phyloP scores from a whole-genome alignment of 2,113 vertebrate species.

The Neomonachus schauinslandi region DNA sequence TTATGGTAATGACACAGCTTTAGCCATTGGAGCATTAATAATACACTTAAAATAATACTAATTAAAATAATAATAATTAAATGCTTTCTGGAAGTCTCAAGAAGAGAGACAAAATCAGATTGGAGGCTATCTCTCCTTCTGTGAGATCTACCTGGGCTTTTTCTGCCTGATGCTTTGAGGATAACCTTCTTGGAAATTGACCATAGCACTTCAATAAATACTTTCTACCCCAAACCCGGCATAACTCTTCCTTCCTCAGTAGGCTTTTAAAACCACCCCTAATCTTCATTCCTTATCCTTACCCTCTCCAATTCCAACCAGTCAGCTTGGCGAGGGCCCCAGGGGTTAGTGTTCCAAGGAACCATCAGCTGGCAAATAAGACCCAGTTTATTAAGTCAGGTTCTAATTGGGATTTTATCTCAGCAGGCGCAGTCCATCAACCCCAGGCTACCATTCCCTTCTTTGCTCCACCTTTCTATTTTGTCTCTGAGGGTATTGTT shows the following conservation, averaged over 20 bases:
- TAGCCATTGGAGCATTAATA: slow-evolving; percentile 34
- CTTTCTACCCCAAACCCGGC: background rate
- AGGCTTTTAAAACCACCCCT: slow-evolving; percentile 1
- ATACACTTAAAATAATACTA: slow-evolving; percentile 13
- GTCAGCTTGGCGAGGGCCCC: background rate
- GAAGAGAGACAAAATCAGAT: background rate
- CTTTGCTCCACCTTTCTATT: slow-evolving; percentile 46
- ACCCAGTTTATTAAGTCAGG: background rate
- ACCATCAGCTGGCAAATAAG: background rate
- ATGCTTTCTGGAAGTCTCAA: slow-evolving; percentile 14
- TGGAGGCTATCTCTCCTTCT: background rate
- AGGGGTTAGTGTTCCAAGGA: background rate
- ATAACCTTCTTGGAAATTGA: slow-evolving; percentile 20
- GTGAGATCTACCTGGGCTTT: background rate
- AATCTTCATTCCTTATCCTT: background rate
- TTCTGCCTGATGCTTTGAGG: background rate
- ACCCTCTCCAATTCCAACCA: background rate
- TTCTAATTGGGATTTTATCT: background rate
- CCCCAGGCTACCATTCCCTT: slow-evolving; percentile 24
- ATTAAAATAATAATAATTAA: slow-evolving; percentile 36
- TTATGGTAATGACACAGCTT: slow-evolving; percentile 55
- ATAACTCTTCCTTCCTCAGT: background rate
- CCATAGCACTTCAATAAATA: slow-evolving; percentile 19
- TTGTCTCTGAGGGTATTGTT: background rate
- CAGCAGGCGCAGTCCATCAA: background rate